Evolutionary conservation across 2,888 invertebrate genomes (phyloP), one percentile per base, ranked within the genome.

Genomic region (Megamerina dolium): DNA sequence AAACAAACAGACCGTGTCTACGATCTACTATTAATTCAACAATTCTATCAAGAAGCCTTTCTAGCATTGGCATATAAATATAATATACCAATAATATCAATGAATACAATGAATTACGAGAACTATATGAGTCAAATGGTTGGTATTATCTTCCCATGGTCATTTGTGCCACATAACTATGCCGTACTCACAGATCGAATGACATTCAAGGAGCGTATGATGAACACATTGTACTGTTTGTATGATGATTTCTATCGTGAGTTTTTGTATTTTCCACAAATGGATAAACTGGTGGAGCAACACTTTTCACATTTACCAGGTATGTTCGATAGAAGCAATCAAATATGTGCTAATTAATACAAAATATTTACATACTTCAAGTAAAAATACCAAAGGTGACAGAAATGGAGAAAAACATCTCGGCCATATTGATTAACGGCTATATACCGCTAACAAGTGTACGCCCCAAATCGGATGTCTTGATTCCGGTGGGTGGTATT

Each of bases 401-500:
- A 2, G 60, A 72, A 42, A 55, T 77, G 51, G 73, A 76, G 47
- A 68, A 62, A 26, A 71, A 70, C 39, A 61, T 75, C n/a, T 74
- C 75, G 2, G 52, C 75, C 5, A 64, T 75, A 27, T 51, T 78
- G 35, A 53, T 74, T 0, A 78, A 78, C 57, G 71, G 73, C 35
- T 74, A 77, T 59, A 65, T 70, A 30, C 68, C 71, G 4, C 49
- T 77, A 20, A 69, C 72, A 29, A 70, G 71, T 3, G 56, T 73
- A 4, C 65, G 72, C 38, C 74, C 77, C 8, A 57, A 64, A 0
- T 64, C 72, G 3, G 66, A 73, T 2, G 68, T 68, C 4, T 63
- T 77, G 49, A 61, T 78, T 6, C 70, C 76, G 38, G 73, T 79
- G 8, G 78, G 75, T 9, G 79, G 79, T 23, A 61, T 78, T 39